These are phyloP conservation scores for Archaeoteleia sp. DNA, from an alignment of 2,888 invertebrate species.

Conservation along the genomic window DNA sequence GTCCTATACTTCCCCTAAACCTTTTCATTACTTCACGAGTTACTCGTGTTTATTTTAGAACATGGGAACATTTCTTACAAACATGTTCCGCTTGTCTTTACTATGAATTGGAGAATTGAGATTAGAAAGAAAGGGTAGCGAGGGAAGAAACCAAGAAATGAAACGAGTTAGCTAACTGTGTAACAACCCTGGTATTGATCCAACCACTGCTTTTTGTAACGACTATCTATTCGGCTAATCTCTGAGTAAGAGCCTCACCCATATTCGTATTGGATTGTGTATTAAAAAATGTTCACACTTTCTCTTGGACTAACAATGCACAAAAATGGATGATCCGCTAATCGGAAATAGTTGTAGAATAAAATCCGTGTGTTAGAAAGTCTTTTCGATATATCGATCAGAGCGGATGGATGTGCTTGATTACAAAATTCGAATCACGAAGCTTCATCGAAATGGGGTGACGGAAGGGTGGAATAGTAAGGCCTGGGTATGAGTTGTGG, in stretches of 20 bases:
- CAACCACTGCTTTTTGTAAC: conserved; percentile 67
- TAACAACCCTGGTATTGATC: conserved; percentile 73
- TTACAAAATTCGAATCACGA: conserved; percentile 36
- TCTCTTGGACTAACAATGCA: no score
- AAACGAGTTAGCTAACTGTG: conserved; percentile 61
- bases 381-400: conserved; percentile 25
- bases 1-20: no score
- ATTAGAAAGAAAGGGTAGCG: conserved; percentile 30
- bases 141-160: conserved; percentile 47
- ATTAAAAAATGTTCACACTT: no score
- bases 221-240: conserved; percentile 73
- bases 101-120: conserved; percentile 8
- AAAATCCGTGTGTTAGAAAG: background rate
- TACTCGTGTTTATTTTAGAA: no score
- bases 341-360: conserved; percentile 1
- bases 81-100: background rate
- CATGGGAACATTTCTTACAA: background rate
- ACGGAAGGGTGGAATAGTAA: background rate
- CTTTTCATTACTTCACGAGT: no score
- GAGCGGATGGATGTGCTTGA: conserved; percentile 32
- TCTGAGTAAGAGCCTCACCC: conserved; percentile 65
- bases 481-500: no score
- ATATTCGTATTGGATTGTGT: no score
- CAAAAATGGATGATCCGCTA: background rate
- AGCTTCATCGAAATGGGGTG: conserved; percentile 1